Evolutionary conservation across 2,113 vertebrate species (phyloP).

Genomic region (Oryzias melastigma): DNA sequence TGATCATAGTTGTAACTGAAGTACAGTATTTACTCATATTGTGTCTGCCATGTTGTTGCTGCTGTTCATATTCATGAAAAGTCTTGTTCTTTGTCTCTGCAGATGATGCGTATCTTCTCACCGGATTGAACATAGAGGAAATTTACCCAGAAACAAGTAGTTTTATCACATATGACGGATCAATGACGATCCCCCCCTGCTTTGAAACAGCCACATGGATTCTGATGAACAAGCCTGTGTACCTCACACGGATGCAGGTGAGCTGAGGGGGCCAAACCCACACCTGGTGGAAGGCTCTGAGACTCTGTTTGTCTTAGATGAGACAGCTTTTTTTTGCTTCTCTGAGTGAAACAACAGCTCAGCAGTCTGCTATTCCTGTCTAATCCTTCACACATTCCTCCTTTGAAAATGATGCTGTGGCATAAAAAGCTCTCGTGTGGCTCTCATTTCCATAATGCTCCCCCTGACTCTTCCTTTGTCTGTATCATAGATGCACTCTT

Average conservation of each 20-base stretch:
- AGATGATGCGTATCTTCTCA: constrained; percentile 98
- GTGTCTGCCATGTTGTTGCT: background rate
- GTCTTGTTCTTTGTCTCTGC: constrained; percentile 9
- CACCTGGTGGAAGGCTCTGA: background rate
- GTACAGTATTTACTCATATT: background rate
- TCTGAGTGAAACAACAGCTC: constrained; percentile 7
- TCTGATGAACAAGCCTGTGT: constrained; percentile 99
- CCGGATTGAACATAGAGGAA: constrained; percentile 95
- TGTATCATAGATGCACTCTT: constrained; percentile 89
- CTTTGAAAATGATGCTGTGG: constrained; percentile 12
- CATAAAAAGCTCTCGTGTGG: background rate
- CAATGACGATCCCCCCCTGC: constrained; percentile 97
- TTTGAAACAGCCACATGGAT: constrained; percentile 98
- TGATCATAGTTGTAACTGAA: too few relatives aligned
- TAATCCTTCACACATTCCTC: constrained; percentile 2
- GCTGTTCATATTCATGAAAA: background rate
- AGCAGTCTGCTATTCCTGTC: background rate
- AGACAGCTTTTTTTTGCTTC: constrained; percentile 11
- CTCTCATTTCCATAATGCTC: constrained; percentile 5
- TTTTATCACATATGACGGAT: constrained; percentile 98
- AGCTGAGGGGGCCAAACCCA: constrained; percentile 17
- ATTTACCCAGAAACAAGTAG: constrained; percentile 96
- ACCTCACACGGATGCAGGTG: constrained; percentile 99
- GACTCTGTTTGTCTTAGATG: constrained; percentile 2
- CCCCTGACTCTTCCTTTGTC: background rate